Percentiles rank a stretch among this genome's conserved stretches.
Conservation (phyloP, 2,797 vertebrate genomes). For the Pitangus sulphuratus region DNA sequence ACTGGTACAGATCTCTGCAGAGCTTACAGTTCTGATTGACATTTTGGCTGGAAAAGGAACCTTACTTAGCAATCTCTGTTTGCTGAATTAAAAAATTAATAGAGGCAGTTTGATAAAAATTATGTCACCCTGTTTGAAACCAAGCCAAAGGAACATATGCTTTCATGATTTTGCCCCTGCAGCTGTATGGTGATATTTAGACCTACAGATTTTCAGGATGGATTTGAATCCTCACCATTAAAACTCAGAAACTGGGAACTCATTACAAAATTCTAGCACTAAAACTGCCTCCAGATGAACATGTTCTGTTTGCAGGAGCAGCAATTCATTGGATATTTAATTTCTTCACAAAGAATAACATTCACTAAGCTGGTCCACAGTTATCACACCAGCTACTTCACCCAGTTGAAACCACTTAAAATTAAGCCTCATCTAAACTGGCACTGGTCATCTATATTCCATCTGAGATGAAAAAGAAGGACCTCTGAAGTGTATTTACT, state of each 20-base stretch:
- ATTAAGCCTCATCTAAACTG: background rate
- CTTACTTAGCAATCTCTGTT: conserved; percentile 40
- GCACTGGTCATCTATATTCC: background rate
- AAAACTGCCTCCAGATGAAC: background rate
- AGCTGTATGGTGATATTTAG: background rate
- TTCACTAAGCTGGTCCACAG: background rate
- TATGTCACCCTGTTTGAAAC: conserved; percentile 38
- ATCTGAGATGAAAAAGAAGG: background rate
- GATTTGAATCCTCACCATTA: background rate
- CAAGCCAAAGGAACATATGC: conserved; percentile 5
- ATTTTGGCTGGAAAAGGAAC: conserved; percentile 29
- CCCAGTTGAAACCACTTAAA: background rate
- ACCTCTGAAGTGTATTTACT: background rate
- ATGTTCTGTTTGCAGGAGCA: background rate
- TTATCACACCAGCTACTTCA: background rate
- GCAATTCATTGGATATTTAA: background rate
- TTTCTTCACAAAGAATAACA: background rate
- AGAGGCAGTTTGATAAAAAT: conserved; percentile 22
- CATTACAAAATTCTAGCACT: background rate
- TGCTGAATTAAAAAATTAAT: conserved; percentile 51
- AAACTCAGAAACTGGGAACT: background rate
- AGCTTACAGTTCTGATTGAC: conserved; percentile 36
- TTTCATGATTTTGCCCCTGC: background rate
- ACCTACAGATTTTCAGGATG: background rate
- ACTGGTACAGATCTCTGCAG: background rate